Evolutionary conservation across 2,888 invertebrate genomes (phyloP), one percentile per base, ranked within the genome.

Genomic region (Sphecodes monilicornis): DNA sequence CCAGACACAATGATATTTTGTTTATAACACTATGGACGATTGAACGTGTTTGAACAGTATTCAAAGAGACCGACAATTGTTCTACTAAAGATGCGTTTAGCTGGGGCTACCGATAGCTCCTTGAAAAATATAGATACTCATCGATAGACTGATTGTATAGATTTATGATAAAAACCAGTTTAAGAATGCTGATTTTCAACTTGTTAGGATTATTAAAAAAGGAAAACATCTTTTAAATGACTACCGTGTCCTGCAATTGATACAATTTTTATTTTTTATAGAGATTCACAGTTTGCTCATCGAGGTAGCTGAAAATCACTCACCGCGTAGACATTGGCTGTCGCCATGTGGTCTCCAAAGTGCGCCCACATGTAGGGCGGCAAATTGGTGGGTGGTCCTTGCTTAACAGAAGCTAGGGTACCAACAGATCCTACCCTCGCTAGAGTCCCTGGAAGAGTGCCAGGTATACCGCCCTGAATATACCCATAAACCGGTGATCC

Each of bases 401-500:
- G 94, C 80, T 94, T 94, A 4, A 93, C 93, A 0, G 94, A 94
- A 13, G 94, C 93, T 57, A 94, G 82, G 43, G 94, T 94, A 2
- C 94, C 94, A 8, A 94, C 93, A 0, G 94, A 94, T 74, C 94
- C 94, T 36, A 94, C 94, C 71, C 94, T 92, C 0, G 94, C 94
- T 82, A 93, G 85, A 69, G 92, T 93, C 29, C 91, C 94, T 80
- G 94, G 94, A 29, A 94, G 86, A 4, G 94, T 94, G 50, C 94
- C 94, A 26, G 94, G 94, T 54, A 94, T 93, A 66, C 95, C 95
- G 93, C 94, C 93, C 85, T 97, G 97, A 97, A 98, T 97, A 92
- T 98, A 98, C 87, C 97, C 98, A 95, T 98, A 98, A 6, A 98
- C 97, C 0, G 98, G 98, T 0, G 98, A 98, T 0, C 97, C 97